A percentile compares a stretch with the other conserved stretches of the same genome.
Evolutionary conservation across 2,113 vertebrate species (phyloP).

Genomic region (Chaetops frenatus): DNA sequence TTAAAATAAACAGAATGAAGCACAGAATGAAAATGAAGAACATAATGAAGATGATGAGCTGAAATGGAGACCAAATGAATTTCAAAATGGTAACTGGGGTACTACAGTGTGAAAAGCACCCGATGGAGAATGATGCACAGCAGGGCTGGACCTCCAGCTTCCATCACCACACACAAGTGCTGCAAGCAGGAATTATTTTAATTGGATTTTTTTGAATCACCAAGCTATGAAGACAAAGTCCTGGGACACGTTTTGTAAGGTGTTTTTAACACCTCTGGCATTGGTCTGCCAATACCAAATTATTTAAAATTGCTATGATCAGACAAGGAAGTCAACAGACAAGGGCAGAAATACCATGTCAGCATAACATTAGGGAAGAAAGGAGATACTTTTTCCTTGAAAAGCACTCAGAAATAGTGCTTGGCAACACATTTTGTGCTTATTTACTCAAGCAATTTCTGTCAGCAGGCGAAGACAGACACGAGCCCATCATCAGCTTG

Average conservation of each 20-base stretch:
- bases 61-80: background rate
- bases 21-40: background rate
- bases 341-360: background rate
- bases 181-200: background rate
- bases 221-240: background rate
- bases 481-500: background rate
- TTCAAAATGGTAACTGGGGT: background rate
- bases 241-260: background rate
- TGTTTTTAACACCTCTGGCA: background rate
- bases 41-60: background rate
- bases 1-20: background rate
- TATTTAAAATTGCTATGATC: background rate
- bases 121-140: background rate
- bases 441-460: background rate
- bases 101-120: background rate
- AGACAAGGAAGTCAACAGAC: background rate
- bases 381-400: background rate
- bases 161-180: background rate
- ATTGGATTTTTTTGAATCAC: background rate
- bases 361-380: background rate
- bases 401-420: background rate
- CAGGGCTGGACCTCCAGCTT: background rate
- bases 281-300: background rate
- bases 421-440: background rate
- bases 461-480: background rate